Evolutionary conservation across 2,888 invertebrate species (phyloP), one percentile per base, ranked within the genome.

Genomic region (Torymus tubicola): DNA sequence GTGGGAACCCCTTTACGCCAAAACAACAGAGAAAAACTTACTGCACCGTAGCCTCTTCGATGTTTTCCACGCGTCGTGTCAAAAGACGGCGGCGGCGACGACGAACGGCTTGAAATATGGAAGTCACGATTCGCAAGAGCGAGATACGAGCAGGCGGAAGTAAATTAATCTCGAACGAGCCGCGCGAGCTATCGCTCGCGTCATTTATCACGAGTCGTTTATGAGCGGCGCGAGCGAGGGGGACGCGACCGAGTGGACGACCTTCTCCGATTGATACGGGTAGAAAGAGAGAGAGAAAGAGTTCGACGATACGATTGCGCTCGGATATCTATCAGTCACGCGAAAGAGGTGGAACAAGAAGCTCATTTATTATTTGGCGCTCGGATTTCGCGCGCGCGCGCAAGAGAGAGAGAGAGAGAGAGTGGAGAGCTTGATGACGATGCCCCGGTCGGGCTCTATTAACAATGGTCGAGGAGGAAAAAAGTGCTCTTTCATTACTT

Each of bases 141-240:
- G 18, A 18, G 2, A 53, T 16, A 3, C 55, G 60, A 16, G 82
- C 77, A 70, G 81, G 84, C 81, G 84, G 81, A 83, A 83, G 84
- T 83, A 85, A 89, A 90, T 90, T 90, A 90, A 90, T 90, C 90
- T 89, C 87, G 89, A 89, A 90, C n/a, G 68, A 11, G 72, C 10
- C 10, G 53, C n/a, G 31, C 18, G 21, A 21, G 21, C 53, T 84
- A 86, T 83, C 84, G 79, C 82, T 73, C 72, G 80, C 84, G 87
- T 90, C 90, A 90, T 90, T 90, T 89, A 89, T 90, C 90, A 90
- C 85, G 85, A 85, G 86, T 87, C 84, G 88, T 88, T 81, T 90
- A 86, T 83, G 86, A 84, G 84, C 80, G 84, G 78, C 82, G 80
- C 61, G 65, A 16, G 74, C 60, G 80, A 79, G 76, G 73, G 58